Evolutionary conservation across 2,797 vertebrate genomes (phyloP).

Genomic region (Chrysocyon brachyurus): DNA sequence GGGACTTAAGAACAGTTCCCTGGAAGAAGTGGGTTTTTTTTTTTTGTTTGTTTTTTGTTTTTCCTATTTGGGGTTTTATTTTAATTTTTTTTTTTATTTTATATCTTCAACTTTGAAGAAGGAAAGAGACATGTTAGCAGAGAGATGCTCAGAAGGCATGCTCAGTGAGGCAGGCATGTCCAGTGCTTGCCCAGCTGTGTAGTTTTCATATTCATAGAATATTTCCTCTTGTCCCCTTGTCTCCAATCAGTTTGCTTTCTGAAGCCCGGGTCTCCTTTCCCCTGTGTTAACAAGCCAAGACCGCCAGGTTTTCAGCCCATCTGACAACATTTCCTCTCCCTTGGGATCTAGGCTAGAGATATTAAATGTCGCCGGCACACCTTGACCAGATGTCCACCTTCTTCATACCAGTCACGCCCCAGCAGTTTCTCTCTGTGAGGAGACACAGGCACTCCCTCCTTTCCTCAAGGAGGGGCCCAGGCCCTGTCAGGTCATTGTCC

Average conservation of each 20-base stretch:
- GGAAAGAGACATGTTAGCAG: background rate
- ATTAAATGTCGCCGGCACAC: background rate
- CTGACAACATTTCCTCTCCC: background rate
- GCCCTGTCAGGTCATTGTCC: background rate
- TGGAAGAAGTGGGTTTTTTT: background rate
- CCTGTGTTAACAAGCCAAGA: background rate
- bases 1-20: background rate
- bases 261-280: background rate
- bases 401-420: background rate
- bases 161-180: background rate
- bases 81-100: background rate
- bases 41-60: background rate
- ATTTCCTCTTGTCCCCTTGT: background rate
- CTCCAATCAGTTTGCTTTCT: background rate
- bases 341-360: background rate
- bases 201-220: background rate
- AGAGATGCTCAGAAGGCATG: background rate
- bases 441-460: background rate
- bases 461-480: background rate
- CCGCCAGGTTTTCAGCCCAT: background rate
- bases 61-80: background rate
- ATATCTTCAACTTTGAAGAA: background rate
- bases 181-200: rapidly evolving
- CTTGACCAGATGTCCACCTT: conserved; percentile 33
- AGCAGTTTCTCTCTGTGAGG: background rate